These are phyloP conservation scores for Nomada ruficornis DNA, from an alignment of 2,888 invertebrate genomes.

Conservation along the genomic window DNA sequence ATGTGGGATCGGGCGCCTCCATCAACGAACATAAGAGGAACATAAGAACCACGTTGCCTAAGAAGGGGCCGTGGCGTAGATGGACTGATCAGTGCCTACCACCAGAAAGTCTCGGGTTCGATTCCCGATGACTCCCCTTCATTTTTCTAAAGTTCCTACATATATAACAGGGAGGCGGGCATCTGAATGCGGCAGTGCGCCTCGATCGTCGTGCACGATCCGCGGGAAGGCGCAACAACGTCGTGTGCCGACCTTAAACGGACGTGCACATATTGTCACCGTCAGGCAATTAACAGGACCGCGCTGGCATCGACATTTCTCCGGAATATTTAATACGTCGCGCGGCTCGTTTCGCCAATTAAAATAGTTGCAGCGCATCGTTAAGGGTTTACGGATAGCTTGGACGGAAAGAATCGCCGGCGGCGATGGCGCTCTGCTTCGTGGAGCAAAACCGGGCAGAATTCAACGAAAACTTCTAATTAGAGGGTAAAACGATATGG, in stretches of 20 bases:
- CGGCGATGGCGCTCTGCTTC: constrained; percentile 28
- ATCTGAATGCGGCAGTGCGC: constrained; percentile 23
- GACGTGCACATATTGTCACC: constrained; percentile 28
- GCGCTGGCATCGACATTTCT: constrained; percentile 24
- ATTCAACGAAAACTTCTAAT: constrained; percentile 71
- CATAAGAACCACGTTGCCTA: too few relatives aligned
- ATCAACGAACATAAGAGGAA: too few relatives aligned
- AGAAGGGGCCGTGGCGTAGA: too few relatives aligned
- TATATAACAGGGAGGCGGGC: neutral
- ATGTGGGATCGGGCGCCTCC: too few relatives aligned
- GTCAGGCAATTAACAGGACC: constrained; percentile 48
- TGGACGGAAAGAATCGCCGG: constrained; percentile 36
- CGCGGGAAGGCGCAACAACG: constrained; percentile 19
- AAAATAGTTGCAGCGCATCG: constrained; percentile 43
- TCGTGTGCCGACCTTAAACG: constrained; percentile 30
- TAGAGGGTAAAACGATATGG: constrained; percentile 66
- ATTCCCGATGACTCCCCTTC: too few relatives aligned
- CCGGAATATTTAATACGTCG: constrained; percentile 39
- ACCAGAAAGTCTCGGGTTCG: too few relatives aligned
- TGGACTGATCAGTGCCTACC: too few relatives aligned
- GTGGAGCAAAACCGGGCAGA: neutral
- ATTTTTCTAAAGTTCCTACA: too few relatives aligned
- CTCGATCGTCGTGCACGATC: constrained; percentile 7
- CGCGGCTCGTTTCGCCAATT: constrained; percentile 48
- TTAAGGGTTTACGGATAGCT: constrained; percentile 49